A percentile compares a stretch with the other conserved stretches of the same genome.
phyloP scores from a whole-genome alignment of 2,113 vertebrate genomes.

The Cryptotis parvus region DNA sequence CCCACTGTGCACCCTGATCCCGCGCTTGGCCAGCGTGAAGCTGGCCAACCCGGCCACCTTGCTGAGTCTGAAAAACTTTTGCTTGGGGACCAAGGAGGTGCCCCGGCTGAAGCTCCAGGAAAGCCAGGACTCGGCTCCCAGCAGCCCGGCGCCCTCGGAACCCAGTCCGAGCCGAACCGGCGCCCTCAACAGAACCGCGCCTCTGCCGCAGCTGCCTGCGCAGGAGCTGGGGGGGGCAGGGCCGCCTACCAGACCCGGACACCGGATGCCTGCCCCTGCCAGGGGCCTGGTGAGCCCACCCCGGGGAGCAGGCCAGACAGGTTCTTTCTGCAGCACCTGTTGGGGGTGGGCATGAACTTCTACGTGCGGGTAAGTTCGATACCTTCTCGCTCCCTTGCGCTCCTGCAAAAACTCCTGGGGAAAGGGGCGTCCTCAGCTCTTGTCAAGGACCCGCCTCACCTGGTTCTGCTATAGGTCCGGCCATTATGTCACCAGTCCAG shows the following conservation, averaged over 20 bases:
- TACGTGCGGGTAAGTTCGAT: slow-evolving; percentile 86
- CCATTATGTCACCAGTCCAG: too few species aligned
- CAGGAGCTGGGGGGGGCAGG: slow-evolving; percentile 70
- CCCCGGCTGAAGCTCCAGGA: slow-evolving; percentile 86
- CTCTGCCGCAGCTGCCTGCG: slow-evolving; percentile 76
- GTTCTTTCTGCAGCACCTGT: slow-evolving; percentile 45
- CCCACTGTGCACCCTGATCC: slow-evolving; percentile 91
- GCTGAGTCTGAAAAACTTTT: slow-evolving; percentile 88
- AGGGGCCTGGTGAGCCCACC: slow-evolving; percentile 64
- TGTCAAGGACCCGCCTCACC: neutral
- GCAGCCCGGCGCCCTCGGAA: slow-evolving; percentile 82
- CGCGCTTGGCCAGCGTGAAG: slow-evolving; percentile 91
- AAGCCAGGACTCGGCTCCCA: slow-evolving; percentile 79
- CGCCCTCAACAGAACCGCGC: slow-evolving; percentile 45
- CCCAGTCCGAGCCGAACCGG: slow-evolving; percentile 82
- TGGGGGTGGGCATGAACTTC: slow-evolving; percentile 85
- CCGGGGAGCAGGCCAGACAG: slow-evolving; percentile 68
- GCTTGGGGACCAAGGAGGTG: slow-evolving; percentile 86
- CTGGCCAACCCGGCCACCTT: slow-evolving; percentile 89
- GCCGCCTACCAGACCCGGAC: neutral
- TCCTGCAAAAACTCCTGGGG: neutral
- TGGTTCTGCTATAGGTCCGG: neutral
- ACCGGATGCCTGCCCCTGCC: neutral
- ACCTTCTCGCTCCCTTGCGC: neutral
- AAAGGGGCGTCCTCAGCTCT: neutral